Evolutionary conservation across 2,113 vertebrate genomes (phyloP), one percentile per base, ranked within the genome.

Genomic region (Chaetodon trifascialis): DNA sequence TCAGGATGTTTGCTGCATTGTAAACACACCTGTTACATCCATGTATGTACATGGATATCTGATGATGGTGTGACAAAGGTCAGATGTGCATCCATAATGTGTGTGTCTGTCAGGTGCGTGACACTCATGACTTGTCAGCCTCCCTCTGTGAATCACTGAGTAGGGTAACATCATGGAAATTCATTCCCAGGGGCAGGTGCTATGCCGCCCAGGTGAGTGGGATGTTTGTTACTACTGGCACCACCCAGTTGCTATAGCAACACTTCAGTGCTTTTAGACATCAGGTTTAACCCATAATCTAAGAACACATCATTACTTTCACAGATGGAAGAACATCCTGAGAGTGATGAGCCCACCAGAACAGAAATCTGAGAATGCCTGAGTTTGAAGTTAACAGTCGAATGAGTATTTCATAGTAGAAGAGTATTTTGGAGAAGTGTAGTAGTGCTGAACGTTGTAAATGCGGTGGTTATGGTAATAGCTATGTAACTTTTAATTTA

Each of bases 141-240:
- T 91, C 89, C 3, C 75, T 96, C 5, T 65, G 67, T 42, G 91
- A 93, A 46, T 89, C 93, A 11, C 83, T 95, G 68, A 78, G 64
- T 60, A 94, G 71, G 23, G 86, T 93, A 38, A 93, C 88, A 47
- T 83, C 86, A 74, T 89, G 86, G 80, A 95, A 94, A 72, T 93
- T 89, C 46, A 12, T 83, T 42, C 80, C 90, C 4, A 88, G 44
- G 52, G 5, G 19, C 62, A 86, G 1, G 23, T 95, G 95, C 73
- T 85, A 76, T 69, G 76, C 79, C 16, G 16, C 73, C 72, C 79
- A 84, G 77, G 92, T 91, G 52, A 84, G 65, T 60, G 49, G 19
- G 51, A 55, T 6, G 10, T 59, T 78, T 76, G 34, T 36, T 76
- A 25, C 64, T 0, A 11, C 60, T 30, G 55, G 49, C n/a, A 72